These are phyloP conservation scores for Pseudorhiza aurosa DNA, from an alignment of 30 jellyfish, hydroid and myxozoan species.

Conservation along the genomic window DNA sequence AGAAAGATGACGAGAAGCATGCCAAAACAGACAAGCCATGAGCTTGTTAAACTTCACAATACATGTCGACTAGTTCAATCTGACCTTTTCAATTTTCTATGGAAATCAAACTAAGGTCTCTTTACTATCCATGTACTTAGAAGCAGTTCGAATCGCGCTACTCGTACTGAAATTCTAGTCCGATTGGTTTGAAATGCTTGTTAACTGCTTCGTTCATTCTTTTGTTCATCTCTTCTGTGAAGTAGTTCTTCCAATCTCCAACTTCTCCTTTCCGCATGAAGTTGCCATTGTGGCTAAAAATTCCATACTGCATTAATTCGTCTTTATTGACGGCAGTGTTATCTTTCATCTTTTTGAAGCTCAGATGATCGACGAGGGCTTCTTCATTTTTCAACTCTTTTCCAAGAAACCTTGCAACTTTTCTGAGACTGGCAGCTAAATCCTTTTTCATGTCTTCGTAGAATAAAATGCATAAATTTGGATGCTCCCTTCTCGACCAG, in stretches of 20 bases:
- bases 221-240: slow-evolving; percentile 22
- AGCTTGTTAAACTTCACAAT: too few relatives aligned
- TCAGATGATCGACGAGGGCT: not conserved
- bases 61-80: too few relatives aligned
- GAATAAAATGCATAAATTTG: slow-evolving; percentile 22
- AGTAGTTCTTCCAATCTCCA: not conserved
- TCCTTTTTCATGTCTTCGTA: slow-evolving; percentile 45
- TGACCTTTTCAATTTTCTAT: too few relatives aligned
- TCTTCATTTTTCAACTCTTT: not conserved
- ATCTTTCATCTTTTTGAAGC: not conserved
- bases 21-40: too few relatives aligned
- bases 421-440: slow-evolving; percentile 3
- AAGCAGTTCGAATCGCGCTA: too few relatives aligned
- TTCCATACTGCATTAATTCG: not conserved
- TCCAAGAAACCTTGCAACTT: slow-evolving; percentile 15
- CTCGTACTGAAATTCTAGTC: slow-evolving; percentile 23
- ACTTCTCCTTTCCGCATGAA: slow-evolving; percentile 11
- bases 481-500: slow-evolving; percentile 37
- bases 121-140: too few relatives aligned
- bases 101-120: too few relatives aligned
- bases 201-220: not conserved
- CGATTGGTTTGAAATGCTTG: slow-evolving; percentile 9
- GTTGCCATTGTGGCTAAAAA: not conserved
- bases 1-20: too few relatives aligned
- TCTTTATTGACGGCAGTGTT: not conserved